Conservation (phyloP, 2,113 vertebrate species). For the Pungitius pungitius region DNA sequence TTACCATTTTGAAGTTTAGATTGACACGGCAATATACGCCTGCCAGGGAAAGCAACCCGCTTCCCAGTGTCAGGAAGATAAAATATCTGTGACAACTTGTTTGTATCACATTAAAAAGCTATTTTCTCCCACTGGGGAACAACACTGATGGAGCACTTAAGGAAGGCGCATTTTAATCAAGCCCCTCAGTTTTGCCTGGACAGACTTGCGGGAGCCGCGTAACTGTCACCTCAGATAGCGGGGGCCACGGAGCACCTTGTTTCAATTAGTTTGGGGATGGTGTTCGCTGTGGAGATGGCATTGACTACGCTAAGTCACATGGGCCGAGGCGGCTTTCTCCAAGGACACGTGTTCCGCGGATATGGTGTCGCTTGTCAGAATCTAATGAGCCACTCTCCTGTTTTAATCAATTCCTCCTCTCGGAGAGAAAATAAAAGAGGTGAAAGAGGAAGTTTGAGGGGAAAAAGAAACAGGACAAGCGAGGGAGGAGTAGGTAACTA, state of each 20-base stretch:
- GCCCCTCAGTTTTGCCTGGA: conserved; percentile 40
- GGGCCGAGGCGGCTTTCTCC: conserved; percentile 45
- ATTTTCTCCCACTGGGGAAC: conserved; percentile 49
- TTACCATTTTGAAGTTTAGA: conserved; percentile 43
- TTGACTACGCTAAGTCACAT: conserved; percentile 37
- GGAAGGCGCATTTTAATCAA: conserved; percentile 61
- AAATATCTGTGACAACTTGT: conserved; percentile 58
- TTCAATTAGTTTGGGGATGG: conserved; percentile 69
- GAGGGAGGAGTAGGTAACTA: conserved; percentile 10
- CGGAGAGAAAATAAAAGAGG: conserved; percentile 38
- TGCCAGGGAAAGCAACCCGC: conserved; percentile 26
- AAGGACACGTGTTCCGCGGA: conserved; percentile 66
- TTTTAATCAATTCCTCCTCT: conserved; percentile 69
- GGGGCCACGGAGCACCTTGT: conserved; percentile 64
- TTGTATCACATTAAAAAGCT: conserved; percentile 46
- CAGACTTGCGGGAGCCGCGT: conserved; percentile 48
- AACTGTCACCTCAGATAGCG: conserved; percentile 59
- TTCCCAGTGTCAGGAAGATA: conserved; percentile 50
- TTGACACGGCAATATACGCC: conserved; percentile 53
- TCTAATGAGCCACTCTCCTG: conserved; percentile 70
- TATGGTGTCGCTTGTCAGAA: conserved; percentile 68
- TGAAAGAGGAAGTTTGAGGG: conserved; percentile 29
- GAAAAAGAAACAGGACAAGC: conserved; percentile 29
- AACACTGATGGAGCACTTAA: conserved; percentile 57
- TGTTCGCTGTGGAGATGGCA: conserved; percentile 59